These are phyloP conservation scores for Fregetta grallaria DNA, from an alignment of 2,113 vertebrate genomes.

Conservation along the genomic window DNA sequence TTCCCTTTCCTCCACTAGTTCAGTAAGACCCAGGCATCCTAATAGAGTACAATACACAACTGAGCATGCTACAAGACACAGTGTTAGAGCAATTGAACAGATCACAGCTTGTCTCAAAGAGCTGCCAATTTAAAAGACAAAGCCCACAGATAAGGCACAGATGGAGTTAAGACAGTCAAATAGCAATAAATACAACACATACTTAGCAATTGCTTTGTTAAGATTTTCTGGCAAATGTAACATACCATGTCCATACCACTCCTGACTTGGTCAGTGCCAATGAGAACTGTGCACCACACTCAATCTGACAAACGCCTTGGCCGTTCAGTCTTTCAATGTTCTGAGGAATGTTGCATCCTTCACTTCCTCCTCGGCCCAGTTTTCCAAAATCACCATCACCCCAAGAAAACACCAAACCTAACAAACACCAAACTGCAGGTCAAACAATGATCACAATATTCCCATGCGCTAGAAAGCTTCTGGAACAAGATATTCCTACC, in stretches of 20 bases:
- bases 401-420: conserved; percentile 98
- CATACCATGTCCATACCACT: conserved; percentile 98
- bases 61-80: neutral
- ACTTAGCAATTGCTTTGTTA: neutral
- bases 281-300: conserved; percentile 98
- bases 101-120: neutral
- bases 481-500: conserved; percentile 68
- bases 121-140: neutral
- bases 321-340: conserved; percentile 97
- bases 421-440: conserved; percentile 20
- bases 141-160: neutral
- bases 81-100: neutral
- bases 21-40: neutral
- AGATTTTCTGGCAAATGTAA: neutral
- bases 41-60: neutral
- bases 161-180: neutral
- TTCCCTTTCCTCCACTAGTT: neutral
- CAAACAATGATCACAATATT: neutral
- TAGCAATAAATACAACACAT: neutral
- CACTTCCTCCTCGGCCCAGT: conserved; percentile 94
- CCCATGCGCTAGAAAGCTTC: neutral
- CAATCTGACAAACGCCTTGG: conserved; percentile 95
- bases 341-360: conserved; percentile 98
- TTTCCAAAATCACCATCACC: conserved; percentile 98
- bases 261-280: conserved; percentile 96